Conservation (phyloP, 2,888 invertebrate genomes). For the Leucania comma region DNA sequence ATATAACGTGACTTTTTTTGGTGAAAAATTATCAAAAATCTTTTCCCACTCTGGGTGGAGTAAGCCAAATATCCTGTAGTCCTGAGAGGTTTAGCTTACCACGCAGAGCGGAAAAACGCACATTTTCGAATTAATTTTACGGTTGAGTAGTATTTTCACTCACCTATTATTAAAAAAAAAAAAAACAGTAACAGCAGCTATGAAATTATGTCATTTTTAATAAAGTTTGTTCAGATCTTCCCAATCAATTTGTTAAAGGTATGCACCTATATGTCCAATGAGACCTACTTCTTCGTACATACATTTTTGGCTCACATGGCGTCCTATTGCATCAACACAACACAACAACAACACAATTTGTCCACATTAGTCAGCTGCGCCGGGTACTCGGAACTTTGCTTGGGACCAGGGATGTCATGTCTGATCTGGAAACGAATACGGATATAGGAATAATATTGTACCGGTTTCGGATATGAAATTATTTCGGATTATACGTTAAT, state of each 20-base stretch:
- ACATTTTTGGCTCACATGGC: not conserved
- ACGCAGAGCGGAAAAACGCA: too few relatives aligned
- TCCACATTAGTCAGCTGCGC: conserved; percentile 44
- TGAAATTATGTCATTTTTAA: not conserved
- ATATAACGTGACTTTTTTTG: too few relatives aligned
- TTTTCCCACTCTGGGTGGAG: too few relatives aligned
- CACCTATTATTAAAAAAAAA: not conserved
- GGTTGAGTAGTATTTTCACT: not conserved
- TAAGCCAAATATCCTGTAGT: too few relatives aligned
- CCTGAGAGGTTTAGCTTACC: too few relatives aligned
- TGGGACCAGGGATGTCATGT: too few relatives aligned
- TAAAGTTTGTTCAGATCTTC: not conserved
- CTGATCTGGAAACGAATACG: too few relatives aligned
- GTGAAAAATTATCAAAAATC: too few relatives aligned
- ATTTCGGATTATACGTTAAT: too few relatives aligned
- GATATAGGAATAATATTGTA: too few relatives aligned
- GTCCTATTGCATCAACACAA: conserved; percentile 8
- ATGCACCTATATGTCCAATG: not conserved
- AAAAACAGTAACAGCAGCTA: not conserved
- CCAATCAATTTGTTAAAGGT: not conserved
- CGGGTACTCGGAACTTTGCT: conserved; percentile 35
- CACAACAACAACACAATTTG: too few relatives aligned
- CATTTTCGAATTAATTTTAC: not conserved
- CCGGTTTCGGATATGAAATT: too few relatives aligned
- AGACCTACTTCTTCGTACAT: not conserved